Conservation (phyloP, 35 echinoderm and acorn worm genomes). For the Patiria miniata region DNA sequence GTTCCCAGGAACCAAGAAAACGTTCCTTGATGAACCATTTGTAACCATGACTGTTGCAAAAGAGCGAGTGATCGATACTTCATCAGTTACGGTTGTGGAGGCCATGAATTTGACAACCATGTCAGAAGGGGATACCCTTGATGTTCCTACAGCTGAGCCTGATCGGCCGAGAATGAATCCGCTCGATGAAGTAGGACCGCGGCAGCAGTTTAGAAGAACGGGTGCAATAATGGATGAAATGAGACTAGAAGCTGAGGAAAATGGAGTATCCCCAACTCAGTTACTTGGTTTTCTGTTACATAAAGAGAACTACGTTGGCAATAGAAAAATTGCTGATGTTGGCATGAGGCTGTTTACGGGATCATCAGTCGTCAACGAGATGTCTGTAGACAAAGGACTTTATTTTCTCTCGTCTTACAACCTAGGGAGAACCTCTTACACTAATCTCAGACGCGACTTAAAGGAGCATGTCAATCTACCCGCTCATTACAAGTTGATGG, state of each 20-base stretch:
- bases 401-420: not conserved
- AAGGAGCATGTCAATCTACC: not conserved
- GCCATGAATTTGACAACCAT: not conserved
- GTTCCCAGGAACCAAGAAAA: not conserved
- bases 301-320: not conserved
- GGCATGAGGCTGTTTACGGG: not conserved
- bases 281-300: not conserved
- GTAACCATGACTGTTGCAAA: not conserved
- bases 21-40: not conserved
- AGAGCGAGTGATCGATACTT: not conserved
- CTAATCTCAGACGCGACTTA: too few species aligned
- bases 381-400: not conserved
- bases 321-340: not conserved
- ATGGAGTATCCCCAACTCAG: not conserved
- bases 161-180: not conserved
- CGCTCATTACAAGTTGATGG: slow-evolving; percentile 2
- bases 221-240: not conserved
- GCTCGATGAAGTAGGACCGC: not conserved
- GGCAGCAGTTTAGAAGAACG: not conserved
- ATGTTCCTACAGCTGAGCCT: not conserved
- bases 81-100: too few species aligned
- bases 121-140: not conserved
- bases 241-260: not conserved
- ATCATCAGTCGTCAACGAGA: not conserved
- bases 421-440: not conserved